Percentiles rank a stretch among this genome's conserved stretches.
Conservation (phyloP, 37 sponge, comb jelly and placozoan species). For the Oopsacas minuta region DNA sequence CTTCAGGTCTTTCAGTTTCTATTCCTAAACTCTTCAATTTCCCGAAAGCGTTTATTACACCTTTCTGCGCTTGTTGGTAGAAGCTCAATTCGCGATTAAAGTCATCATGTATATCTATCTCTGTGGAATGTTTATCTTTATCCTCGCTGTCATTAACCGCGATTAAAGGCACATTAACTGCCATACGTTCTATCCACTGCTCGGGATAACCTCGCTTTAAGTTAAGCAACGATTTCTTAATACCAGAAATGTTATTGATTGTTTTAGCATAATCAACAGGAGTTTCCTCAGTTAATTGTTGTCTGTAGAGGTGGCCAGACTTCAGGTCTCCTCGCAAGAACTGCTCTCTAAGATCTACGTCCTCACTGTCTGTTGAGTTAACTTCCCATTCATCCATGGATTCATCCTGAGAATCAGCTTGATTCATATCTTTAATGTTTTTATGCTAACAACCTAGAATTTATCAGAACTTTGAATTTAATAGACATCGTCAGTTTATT, state of each 20-base stretch:
- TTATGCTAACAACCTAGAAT: too few species aligned
- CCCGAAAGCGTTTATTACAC: constrained; percentile 17
- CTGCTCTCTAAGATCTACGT: not conserved
- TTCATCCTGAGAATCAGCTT: not conserved
- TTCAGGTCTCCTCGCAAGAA: constrained; percentile 1
- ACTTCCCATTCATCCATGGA: not conserved
- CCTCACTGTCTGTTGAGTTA: constrained; percentile 1
- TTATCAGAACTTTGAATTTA: too few species aligned
- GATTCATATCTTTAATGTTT: not conserved
- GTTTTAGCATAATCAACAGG: not conserved
- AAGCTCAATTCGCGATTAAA: constrained; percentile 8
- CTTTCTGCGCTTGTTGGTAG: constrained; percentile 27
- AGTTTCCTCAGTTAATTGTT: not conserved
- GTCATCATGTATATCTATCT: not conserved
- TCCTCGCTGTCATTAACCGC: not conserved
- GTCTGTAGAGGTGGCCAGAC: not conserved
- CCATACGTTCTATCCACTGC: constrained; percentile 7
- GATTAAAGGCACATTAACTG: not conserved
- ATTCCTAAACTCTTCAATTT: constrained; percentile 53
- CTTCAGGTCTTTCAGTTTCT: constrained; percentile 56
- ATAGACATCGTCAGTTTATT: too few species aligned
- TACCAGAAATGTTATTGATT: constrained; percentile 1
- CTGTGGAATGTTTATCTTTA: not conserved
- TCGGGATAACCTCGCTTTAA: not conserved
- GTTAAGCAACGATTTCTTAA: not conserved